Evolutionary conservation across 1,140 invertebrate species (phyloP), one percentile per base, ranked within the genome.

Genomic region (Apis dorsata): DNA sequence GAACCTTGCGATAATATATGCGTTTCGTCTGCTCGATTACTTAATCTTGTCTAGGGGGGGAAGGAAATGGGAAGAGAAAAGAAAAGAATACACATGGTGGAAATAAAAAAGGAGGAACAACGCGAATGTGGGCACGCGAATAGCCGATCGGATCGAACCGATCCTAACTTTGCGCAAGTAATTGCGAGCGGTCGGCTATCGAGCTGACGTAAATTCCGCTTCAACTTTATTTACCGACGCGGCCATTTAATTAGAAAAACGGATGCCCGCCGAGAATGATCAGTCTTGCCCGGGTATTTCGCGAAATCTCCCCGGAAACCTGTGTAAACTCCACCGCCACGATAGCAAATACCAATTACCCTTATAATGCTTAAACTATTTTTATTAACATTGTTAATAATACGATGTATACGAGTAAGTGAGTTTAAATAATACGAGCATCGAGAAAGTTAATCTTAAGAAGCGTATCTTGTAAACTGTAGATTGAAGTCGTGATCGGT

Each of bases 231-330:
- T 81, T 81, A 81, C 73, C 63, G 62, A 59, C n/a, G 53, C 63
- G 72, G 73, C 63, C 12, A 59, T 81, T 81, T 81, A 81, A 81
- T 81, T 81, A 81, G 79, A 80, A 72, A 80, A 65, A 80, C 79
- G 71, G 51, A 63, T 44, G 70, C 71, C 70, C 13, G 51, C 21
- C 28, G 59, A 62, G 57, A 55, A 73, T 63, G 71, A 74, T 80
- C 79, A 51, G 69, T 65, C 70, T 74, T 65, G 49, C 53, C 11
- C 0, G 53, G 34, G 19, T 73, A 24, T 19, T 28, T 49, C 66
- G 55, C 55, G 55, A 60, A 49, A 57, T 24, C 53, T 55, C 17
- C 21, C 21, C 55, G 53, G 24, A 19, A 60, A 74, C 34, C n/a
- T 28, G 12, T 44, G 71, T 51, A 70, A 24, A 70, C 69, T 51